These are phyloP conservation scores for Oreochromis grahami DNA, from an alignment of 2,797 vertebrate species.

Conservation along the genomic window DNA sequence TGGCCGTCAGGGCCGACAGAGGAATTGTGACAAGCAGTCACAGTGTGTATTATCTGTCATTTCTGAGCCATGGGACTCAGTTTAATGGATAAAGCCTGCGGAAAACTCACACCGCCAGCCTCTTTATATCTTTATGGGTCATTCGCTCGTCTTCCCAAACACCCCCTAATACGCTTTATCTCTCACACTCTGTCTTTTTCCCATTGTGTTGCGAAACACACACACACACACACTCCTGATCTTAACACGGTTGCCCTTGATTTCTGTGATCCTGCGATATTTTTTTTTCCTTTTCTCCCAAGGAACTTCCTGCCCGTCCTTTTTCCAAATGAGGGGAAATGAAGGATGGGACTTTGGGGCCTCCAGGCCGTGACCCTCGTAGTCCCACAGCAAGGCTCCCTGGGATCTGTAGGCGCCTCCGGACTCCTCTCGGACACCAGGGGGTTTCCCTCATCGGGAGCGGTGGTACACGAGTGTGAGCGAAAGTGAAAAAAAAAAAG, in stretches of 20 bases:
- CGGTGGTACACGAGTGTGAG: not conserved
- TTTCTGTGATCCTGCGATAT: conserved; percentile 43
- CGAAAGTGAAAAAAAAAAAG: conserved; percentile 33
- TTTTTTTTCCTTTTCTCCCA: conserved; percentile 16
- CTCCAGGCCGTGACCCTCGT: conserved; percentile 26
- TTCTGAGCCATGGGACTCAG: conserved; percentile 40
- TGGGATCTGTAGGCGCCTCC: conserved; percentile 61
- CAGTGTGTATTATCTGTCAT: conserved; percentile 40
- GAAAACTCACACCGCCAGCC: conserved; percentile 44
- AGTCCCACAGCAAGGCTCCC: conserved; percentile 47
- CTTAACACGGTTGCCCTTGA: conserved; percentile 53
- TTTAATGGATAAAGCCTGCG: conserved; percentile 63
- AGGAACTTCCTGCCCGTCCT: conserved; percentile 52
- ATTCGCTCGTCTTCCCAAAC: conserved; percentile 61
- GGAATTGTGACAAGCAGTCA: conserved; percentile 10
- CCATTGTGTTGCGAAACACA: not conserved
- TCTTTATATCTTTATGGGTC: conserved; percentile 68
- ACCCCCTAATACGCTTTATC: conserved; percentile 67
- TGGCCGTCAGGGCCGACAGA: conserved; percentile 20
- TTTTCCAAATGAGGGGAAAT: conserved; percentile 62
- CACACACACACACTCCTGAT: not conserved
- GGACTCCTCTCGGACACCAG: conserved; percentile 41
- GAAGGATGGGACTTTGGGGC: conserved; percentile 65
- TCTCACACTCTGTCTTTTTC: conserved; percentile 23
- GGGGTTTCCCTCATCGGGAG: conserved; percentile 17